Evolutionary conservation across 2,797 vertebrate species (phyloP).

Genomic region (Lophius americanus): DNA sequence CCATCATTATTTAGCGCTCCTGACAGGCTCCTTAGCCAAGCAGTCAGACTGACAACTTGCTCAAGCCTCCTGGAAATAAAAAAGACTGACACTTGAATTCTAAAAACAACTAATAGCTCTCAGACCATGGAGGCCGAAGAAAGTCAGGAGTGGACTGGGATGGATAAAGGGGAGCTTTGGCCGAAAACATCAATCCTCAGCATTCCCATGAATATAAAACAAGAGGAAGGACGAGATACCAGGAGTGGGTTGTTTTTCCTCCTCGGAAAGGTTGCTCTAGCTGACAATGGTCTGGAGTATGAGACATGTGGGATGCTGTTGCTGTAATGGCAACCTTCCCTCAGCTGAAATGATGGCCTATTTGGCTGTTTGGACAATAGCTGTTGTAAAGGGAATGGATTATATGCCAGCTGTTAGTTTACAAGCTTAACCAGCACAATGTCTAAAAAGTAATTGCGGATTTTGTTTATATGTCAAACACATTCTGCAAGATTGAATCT

Average conservation of each 20-base stretch:
- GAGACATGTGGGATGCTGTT: background rate
- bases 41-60: slow-evolving; percentile 28
- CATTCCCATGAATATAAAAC: slow-evolving; percentile 30
- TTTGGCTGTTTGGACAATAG: slow-evolving; percentile 5
- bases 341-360: slow-evolving; percentile 16
- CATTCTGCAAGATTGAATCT: background rate
- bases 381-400: slow-evolving; percentile 12
- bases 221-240: slow-evolving; percentile 11
- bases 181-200: background rate
- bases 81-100: slow-evolving; percentile 13
- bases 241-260: background rate
- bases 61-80: slow-evolving; percentile 39
- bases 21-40: slow-evolving; percentile 6
- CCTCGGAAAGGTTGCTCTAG: background rate
- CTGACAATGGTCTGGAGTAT: slow-evolving; percentile 4
- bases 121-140: background rate
- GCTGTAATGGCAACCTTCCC: slow-evolving; percentile 37
- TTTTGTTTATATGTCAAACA: background rate
- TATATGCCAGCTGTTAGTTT: slow-evolving; percentile 19
- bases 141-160: background rate
- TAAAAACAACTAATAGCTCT: slow-evolving; percentile 18
- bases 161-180: background rate
- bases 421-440: background rate
- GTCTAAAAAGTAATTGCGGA: slow-evolving; percentile 2
- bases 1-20: slow-evolving; percentile 16